phyloP scores from a whole-genome alignment of 1,140 invertebrate species.

The Drosophila ohnishii region DNA sequence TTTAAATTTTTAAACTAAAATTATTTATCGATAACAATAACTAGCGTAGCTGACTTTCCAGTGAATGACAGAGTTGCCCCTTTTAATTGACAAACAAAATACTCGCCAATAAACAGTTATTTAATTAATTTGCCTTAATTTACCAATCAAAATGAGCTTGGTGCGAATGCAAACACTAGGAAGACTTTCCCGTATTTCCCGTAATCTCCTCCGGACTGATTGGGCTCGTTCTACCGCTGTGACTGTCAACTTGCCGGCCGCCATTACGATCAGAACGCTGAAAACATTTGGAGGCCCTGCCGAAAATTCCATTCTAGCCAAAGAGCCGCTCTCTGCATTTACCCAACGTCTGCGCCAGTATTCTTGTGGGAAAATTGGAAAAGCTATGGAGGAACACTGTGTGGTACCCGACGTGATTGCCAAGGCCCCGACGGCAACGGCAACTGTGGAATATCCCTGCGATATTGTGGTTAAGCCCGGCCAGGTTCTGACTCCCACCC shows the following conservation, averaged over 20 bases:
- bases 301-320: slow-evolving; percentile 5
- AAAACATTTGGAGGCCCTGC: slow-evolving; percentile 6
- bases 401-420: slow-evolving; percentile 77
- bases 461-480: slow-evolving; percentile 86
- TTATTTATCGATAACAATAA: slow-evolving; percentile 23
- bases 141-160: slow-evolving; percentile 14
- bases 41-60: neutral
- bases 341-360: slow-evolving; percentile 3
- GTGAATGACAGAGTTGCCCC: slow-evolving; percentile 49
- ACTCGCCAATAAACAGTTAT: slow-evolving; percentile 10
- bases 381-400: slow-evolving; percentile 68
- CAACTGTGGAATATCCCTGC: slow-evolving; percentile 44
- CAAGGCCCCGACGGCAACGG: slow-evolving; percentile 50
- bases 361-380: slow-evolving; percentile 13
- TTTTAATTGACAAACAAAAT: neutral
- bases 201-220: slow-evolving; percentile 2
- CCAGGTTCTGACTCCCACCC: slow-evolving; percentile 87
- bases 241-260: slow-evolving; percentile 43
- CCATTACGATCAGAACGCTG: slow-evolving; percentile 37
- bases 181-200: neutral
- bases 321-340: slow-evolving; percentile 29
- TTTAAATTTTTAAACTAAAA: slow-evolving; percentile 2
- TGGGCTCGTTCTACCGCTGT: slow-evolving; percentile 14
- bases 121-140: neutral
- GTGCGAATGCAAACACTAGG: slow-evolving; percentile 1